Base-by-base conservation (phyloP, 2,888 invertebrate genomes). In the Spilosoma lubricipeda region DNA sequence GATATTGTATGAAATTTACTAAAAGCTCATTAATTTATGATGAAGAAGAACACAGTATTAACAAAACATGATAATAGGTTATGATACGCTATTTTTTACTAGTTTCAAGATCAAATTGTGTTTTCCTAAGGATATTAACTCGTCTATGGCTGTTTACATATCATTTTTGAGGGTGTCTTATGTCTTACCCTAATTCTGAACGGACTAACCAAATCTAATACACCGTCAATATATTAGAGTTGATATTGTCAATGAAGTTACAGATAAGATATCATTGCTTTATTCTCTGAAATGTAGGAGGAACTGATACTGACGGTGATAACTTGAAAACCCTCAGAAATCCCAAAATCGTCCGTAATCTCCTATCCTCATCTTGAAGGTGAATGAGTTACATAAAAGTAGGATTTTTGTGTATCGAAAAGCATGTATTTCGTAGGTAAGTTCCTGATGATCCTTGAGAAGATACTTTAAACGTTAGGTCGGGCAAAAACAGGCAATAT, bases 71-170 rank as follows among this genome's bases (percentile, higher is more conserved):
- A 27, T 45, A 67, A 30, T 67, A 30, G 23, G 48, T 33, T 52
- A 36, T 69, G 56, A 30, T 63, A 18, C 15, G 15, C 52, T 48
- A 48, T 66, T 65, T 52, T 36, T 48, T 27, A 65, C 66, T 48
- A 36, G 23, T 18, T 39, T 36, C 39, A 52, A 39, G 52, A 71
- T 52, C 27, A 65, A n/a, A 48, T 66, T 36, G 27, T 18, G 52
- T 66, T 39, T 39, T 56, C 36, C 71, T 66, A n/a, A 65, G 52
- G 71, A 66, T 71, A 71, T 71, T 52, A 71, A n/a, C 65, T 5
- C 65, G 13, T 65, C n/a, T 11, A 56, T 52, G 39, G n/a, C 9
- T 4, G 52, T 66, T 27, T 36, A n/a, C n/a, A n/a, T 66, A 33
- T 48, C 48, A 0, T 36, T 45, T 66, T 52, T 65, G 5, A 48